phyloP scores from a whole-genome alignment of 2,113 vertebrate species.

The Ursus arctos region DNA sequence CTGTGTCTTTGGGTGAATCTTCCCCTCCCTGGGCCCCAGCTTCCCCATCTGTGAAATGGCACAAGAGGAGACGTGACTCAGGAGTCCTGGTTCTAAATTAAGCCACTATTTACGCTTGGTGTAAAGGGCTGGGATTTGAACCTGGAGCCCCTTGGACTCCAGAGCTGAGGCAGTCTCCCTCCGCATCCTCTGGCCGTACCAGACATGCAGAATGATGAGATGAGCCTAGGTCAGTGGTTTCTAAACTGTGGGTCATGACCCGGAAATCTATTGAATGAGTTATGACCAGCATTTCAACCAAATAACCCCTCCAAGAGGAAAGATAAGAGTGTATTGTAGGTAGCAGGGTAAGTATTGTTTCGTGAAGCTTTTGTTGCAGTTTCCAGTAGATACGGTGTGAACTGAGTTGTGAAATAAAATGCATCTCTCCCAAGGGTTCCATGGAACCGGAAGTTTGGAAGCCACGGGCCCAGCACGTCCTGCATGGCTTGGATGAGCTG shows the following conservation, averaged over 20 bases:
- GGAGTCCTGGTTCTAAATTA: neutral
- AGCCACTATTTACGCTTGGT: neutral
- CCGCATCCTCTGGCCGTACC: fast-evolving
- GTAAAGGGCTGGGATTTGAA: neutral
- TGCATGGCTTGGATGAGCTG: fast-evolving
- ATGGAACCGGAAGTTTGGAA: neutral
- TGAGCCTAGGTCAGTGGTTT: neutral
- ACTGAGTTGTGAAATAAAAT: neutral
- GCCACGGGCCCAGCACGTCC: fast-evolving
- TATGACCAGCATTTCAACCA: neutral
- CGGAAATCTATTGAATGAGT: neutral
- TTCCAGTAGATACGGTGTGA: fast-evolving
- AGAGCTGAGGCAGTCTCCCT: fast-evolving
- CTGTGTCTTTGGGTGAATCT: neutral
- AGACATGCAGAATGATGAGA: fast-evolving
- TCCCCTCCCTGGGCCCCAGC: neutral
- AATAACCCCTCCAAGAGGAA: neutral
- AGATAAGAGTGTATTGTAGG: fast-evolving
- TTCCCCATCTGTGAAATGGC: neutral
- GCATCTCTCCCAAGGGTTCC: constrained; percentile 33
- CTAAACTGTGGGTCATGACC: neutral
- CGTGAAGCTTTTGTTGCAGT: neutral
- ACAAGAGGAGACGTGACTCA: neutral
- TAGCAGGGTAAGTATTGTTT: neutral
- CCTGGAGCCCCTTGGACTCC: fast-evolving